Conservation (phyloP, 1,140 invertebrate genomes). For the Dysdera silvatica region DNA sequence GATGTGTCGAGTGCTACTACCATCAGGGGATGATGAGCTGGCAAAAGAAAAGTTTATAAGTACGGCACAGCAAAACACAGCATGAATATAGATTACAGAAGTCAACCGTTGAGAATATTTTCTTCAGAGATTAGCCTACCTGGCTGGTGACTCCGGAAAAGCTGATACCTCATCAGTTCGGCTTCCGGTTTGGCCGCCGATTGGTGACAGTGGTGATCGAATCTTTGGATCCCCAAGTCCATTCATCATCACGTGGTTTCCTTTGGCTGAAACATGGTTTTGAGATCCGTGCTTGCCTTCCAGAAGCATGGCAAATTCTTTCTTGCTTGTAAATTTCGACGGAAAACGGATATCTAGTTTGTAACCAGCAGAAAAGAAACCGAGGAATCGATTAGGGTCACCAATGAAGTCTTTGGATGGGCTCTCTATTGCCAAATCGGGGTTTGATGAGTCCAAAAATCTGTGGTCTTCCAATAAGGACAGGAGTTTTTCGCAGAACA, state of each 20-base stretch:
- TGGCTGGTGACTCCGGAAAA: constrained; percentile 20
- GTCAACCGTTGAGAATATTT: not conserved
- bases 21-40: constrained; percentile 13
- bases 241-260: no score
- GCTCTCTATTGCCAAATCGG: no score
- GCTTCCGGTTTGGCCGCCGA: constrained; percentile 1
- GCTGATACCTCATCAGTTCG: not conserved
- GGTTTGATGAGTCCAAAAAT: no score
- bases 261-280: no score
- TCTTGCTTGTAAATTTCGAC: no score
- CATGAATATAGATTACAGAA: no score
- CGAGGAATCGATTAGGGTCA: constrained; percentile 10
- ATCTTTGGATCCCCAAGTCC: constrained; percentile 13
- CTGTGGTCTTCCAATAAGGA: constrained; percentile 11
- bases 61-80: not conserved
- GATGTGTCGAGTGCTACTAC: not conserved
- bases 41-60: not conserved
- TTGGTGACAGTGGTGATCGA: constrained; percentile 12
- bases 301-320: no score
- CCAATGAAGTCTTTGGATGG: no score
- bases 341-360: no score
- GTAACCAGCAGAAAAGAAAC: constrained; percentile 10
- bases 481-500: constrained; percentile 20
- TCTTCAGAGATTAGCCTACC: not conserved
- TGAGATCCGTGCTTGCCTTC: no score